A percentile compares a stretch with the other conserved stretches of the same genome.
phyloP scores from a whole-genome alignment of 2,888 invertebrate species.

The Chironomus tentans region DNA sequence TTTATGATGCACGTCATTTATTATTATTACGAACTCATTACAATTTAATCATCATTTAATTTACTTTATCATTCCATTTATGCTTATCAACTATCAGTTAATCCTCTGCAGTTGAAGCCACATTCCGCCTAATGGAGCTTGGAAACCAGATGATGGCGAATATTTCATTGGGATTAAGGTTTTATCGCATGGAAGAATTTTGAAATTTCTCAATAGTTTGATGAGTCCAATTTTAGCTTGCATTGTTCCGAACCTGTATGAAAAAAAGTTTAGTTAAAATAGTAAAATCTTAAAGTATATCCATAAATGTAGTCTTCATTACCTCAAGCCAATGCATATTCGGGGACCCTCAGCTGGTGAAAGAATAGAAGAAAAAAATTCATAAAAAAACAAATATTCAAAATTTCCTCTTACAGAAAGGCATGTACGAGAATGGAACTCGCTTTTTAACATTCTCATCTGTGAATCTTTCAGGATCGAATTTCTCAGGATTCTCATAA shows the following conservation, averaged over 20 bases:
- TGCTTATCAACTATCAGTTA: neutral
- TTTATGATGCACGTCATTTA: no score
- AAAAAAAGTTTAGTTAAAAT: no score
- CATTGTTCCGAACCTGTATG: constrained; percentile 17
- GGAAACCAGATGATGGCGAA: neutral
- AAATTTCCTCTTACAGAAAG: neutral
- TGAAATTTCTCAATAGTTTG: neutral
- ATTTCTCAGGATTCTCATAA: constrained; percentile 39
- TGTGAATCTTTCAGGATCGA: constrained; percentile 39
- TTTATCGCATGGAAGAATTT: neutral
- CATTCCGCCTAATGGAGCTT: constrained; percentile 3
- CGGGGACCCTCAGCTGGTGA: constrained; percentile 23
- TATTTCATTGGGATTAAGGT: constrained; percentile 9
- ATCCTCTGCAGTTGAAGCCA: constrained; percentile 13
- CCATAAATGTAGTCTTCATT: no score
- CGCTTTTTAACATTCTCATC: constrained; percentile 35
- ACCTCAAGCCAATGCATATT: constrained; percentile 23
- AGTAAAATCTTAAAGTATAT: no score
- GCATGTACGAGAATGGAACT: neutral
- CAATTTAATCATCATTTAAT: no score
- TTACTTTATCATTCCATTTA: neutral
- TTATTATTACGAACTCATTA: no score
- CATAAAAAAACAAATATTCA: no score
- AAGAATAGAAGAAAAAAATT: neutral
- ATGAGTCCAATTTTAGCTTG: constrained; percentile 28